Evolutionary conservation across 64 coral and sea anemone species (phyloP).

Genomic region (Montipora foliosa): DNA sequence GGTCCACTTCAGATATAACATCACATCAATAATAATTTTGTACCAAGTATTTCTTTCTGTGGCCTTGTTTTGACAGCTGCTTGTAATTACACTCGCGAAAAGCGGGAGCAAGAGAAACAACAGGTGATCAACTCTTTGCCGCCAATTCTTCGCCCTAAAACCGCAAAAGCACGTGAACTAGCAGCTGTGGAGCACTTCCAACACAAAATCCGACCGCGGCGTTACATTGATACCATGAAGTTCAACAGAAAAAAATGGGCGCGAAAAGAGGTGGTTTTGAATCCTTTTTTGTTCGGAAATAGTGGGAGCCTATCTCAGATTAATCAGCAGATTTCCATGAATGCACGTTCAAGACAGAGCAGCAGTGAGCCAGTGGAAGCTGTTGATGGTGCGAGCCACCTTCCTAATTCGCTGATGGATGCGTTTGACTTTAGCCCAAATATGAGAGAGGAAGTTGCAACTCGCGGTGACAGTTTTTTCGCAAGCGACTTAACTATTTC

Average conservation of each 20-base stretch:
- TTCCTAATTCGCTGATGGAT: neutral
- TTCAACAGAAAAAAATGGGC: slow-evolving; percentile 51
- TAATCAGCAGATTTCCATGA: neutral
- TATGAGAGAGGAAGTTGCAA: neutral
- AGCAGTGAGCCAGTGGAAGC: neutral
- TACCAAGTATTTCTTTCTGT: neutral
- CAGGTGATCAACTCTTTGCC: slow-evolving; percentile 25
- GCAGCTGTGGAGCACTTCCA: slow-evolving; percentile 15
- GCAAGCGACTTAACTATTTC: neutral
- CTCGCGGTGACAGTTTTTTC: neutral
- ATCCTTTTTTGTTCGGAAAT: slow-evolving; percentile 55
- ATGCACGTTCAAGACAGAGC: neutral
- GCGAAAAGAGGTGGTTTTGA: slow-evolving; percentile 48
- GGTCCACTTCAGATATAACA: too few relatives aligned
- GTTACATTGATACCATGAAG: slow-evolving; percentile 41
- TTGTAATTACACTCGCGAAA: slow-evolving; percentile 37
- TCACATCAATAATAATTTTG: too few relatives aligned
- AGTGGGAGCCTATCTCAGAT: neutral
- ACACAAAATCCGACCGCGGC: slow-evolving; percentile 45
- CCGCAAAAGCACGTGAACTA: slow-evolving; percentile 31
- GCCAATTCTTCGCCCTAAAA: slow-evolving; percentile 63
- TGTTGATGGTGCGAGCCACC: neutral
- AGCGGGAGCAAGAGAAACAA: slow-evolving; percentile 22
- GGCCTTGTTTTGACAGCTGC: slow-evolving; percentile 27
- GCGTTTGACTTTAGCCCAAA: neutral